Conservation (phyloP, 2,888 invertebrate species). For the Agonopterix alstromeriana region DNA sequence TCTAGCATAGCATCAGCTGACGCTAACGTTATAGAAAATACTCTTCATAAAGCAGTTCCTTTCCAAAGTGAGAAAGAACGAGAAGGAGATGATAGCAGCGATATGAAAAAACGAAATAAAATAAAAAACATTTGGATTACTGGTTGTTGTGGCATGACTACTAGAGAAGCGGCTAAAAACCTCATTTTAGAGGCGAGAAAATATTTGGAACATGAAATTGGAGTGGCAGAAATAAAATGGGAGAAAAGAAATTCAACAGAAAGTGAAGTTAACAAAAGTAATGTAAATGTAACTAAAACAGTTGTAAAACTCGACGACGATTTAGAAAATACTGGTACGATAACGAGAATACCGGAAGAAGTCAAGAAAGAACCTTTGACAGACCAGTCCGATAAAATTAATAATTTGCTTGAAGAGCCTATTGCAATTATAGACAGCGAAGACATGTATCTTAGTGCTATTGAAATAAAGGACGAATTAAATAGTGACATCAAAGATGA, state of each 20-base stretch:
- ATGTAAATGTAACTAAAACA: background rate
- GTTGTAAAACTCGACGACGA: background rate
- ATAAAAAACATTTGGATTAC: constrained; percentile 86
- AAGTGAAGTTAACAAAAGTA: background rate
- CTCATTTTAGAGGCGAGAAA: constrained; percentile 87
- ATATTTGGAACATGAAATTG: constrained; percentile 83
- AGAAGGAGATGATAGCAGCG: constrained; percentile 81
- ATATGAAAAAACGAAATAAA: constrained; percentile 80
- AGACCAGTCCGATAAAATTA: background rate
- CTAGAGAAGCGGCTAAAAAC: constrained; percentile 86
- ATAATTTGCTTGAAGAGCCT: background rate
- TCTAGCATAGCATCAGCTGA: constrained; percentile 87
- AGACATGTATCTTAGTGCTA: constrained; percentile 4
- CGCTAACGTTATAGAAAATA: constrained; percentile 81
- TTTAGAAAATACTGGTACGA: background rate
- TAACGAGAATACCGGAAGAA: background rate
- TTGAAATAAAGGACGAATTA: constrained; percentile 1
- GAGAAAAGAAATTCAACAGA: constrained; percentile 15
- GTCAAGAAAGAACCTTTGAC: background rate
- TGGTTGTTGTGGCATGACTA: constrained; percentile 87
- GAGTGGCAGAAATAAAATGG: constrained; percentile 84
- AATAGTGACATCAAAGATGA: background rate
- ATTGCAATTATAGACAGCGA: constrained; percentile 1
- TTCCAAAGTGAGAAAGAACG: constrained; percentile 89
- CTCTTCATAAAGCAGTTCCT: constrained; percentile 86